phyloP scores from a whole-genome alignment of 2,888 invertebrate genomes.

The Nematopogon swammerdamellus region DNA sequence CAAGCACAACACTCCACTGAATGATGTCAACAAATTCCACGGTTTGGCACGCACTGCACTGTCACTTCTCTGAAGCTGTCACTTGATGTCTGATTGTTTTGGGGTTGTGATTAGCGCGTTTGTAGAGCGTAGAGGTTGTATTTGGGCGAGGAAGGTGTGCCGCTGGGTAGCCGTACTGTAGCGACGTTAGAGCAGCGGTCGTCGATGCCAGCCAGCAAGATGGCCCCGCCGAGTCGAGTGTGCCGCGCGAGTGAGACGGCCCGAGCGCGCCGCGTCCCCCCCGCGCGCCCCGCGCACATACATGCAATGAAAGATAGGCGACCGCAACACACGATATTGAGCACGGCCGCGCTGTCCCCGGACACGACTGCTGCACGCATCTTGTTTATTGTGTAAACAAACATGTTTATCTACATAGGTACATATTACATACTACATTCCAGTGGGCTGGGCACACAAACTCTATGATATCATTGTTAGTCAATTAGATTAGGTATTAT shows the following conservation, averaged over 20 bases:
- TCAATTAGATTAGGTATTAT: no score
- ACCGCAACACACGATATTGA: constrained; percentile 31
- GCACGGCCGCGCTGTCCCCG: constrained; percentile 23
- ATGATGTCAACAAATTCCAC: background rate
- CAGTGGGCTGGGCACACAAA: no score
- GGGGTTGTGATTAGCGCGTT: background rate
- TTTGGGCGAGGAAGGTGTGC: no score
- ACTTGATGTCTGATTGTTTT: no score
- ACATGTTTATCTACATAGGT: no score
- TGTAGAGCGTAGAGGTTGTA: no score
- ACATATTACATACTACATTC: no score
- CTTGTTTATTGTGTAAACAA: no score
- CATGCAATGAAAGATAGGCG: constrained; percentile 58
- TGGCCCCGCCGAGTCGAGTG: constrained; percentile 43
- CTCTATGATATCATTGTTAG: no score
- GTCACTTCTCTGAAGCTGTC: no score
- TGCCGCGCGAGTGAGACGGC: constrained; percentile 18
- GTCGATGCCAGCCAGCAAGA: constrained; percentile 50
- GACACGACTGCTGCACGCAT: background rate
- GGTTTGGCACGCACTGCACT: background rate
- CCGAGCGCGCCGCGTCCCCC: constrained; percentile 24
- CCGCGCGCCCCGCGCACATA: constrained; percentile 38
- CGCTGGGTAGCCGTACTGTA: no score
- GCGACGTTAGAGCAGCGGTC: constrained; percentile 16
- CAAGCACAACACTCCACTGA: background rate